These are phyloP conservation scores for Upupa epops DNA, from an alignment of 2,113 vertebrate species.

Conservation along the genomic window DNA sequence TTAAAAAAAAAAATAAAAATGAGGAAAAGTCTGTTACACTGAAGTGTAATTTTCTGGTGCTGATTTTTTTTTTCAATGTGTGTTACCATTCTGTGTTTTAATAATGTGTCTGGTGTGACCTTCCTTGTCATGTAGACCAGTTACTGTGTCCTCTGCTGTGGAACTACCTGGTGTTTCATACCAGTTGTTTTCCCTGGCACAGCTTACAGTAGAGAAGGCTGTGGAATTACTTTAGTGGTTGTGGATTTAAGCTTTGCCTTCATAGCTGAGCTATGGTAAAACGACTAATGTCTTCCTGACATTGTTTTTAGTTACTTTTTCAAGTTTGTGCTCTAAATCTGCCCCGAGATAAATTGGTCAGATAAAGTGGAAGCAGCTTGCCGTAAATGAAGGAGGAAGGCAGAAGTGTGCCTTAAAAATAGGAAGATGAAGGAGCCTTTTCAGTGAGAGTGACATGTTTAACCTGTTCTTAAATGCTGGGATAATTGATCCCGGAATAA, in stretches of 20 bases:
- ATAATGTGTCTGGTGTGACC: neutral
- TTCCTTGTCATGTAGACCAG: neutral
- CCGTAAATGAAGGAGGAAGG: neutral
- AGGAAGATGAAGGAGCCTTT: conserved; percentile 26
- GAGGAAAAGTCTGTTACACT: neutral
- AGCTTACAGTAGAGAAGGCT: neutral
- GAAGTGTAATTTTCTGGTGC: neutral
- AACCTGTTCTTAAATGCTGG: neutral
- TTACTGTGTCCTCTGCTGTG: neutral
- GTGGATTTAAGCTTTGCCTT: neutral
- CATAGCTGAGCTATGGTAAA: no score
- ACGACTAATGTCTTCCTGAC: neutral
- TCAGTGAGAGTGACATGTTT: neutral
- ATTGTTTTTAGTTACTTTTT: neutral
- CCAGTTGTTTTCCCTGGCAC: neutral
- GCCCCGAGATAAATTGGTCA: neutral
- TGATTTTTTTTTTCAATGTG: neutral
- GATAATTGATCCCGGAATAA: neutral
- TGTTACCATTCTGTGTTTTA: neutral
- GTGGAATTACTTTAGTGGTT: neutral
- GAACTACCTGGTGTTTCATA: neutral
- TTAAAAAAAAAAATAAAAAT: neutral
- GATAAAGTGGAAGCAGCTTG: neutral
- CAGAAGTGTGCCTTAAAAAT: conserved; percentile 11
- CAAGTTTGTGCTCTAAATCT: conserved; percentile 34